Evolutionary conservation across 2,113 vertebrate genomes (phyloP).

Genomic region (Larimichthys crocea): DNA sequence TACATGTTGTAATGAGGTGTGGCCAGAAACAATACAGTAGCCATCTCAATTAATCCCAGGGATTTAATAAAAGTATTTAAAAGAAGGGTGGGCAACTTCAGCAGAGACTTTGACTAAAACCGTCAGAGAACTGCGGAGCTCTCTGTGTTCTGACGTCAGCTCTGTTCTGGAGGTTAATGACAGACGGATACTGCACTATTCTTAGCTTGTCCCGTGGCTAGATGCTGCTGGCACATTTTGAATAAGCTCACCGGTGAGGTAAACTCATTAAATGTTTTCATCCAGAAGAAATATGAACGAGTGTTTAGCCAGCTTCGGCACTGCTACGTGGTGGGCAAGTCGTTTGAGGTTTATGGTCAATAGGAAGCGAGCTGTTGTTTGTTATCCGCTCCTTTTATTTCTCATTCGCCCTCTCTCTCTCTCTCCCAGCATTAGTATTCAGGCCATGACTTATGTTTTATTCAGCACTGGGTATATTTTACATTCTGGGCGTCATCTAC

Average conservation of each 20-base stretch:
- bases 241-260: constrained; percentile 1
- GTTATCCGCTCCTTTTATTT: constrained; percentile 1
- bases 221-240: constrained; percentile 39
- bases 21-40: background rate
- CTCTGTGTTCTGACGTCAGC: constrained; percentile 38
- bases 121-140: constrained; percentile 22
- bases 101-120: background rate
- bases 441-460: constrained; percentile 76
- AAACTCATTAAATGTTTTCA: constrained; percentile 33
- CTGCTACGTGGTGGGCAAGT: background rate
- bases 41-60: background rate
- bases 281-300: constrained; percentile 14
- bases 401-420: background rate
- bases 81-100: background rate
- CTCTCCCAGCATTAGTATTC: constrained; percentile 71
- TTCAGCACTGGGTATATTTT: constrained; percentile 65
- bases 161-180: constrained; percentile 53
- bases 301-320: background rate
- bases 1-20: background rate
- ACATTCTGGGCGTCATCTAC: constrained; percentile 71
- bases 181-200: constrained; percentile 54
- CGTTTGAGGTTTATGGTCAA: background rate
- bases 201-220: constrained; percentile 51
- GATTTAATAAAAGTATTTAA: constrained; percentile 6
- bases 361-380: constrained; percentile 6